Base-by-base conservation (phyloP, 2,113 vertebrate species). In the Pyxicephalus adspersus region DNA sequence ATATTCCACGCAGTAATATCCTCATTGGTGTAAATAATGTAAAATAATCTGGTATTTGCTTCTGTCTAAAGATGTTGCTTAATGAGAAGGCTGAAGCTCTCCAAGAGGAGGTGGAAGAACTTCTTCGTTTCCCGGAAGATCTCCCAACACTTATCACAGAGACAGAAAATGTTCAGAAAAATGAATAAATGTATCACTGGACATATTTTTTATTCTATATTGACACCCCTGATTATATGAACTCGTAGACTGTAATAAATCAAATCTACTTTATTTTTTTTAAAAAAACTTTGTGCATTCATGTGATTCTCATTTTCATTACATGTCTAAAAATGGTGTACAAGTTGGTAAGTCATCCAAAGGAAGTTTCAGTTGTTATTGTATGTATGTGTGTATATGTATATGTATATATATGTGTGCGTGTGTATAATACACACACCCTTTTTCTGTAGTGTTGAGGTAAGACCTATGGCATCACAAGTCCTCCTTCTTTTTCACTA, bases 71-170 rank as follows among this genome's bases (percentile, higher is more conserved):
- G 98, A 98, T 99, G 96, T 88, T 98, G 5, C 76, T 99, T 83
- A 94, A 88, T 80, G 97, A 99, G 81, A 98, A 97, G 83, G 95
- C 95, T n/a, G 95, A 96, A 60, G 95, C 95, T 82, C 90, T 99
- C 15, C 95, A 95, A 86, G 95, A 96, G 86, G 97, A 98, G 81
- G 95, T 94, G 0, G 94, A 97, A 71, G 95, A 97, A 5, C 89
- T 99, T 58, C 78, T 98, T 65, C 93, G 82, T 60, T 61, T 90
- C 3, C 97, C 97, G 7, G 0, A 60, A 2, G 95, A 98, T 68
- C 85, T 94, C 28, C 95, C 95, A 54, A 67, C 71, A 0, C 7
- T 80, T 28, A 85, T 26, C 34, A 64, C 29, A 16, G 28, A 72
- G 20, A 63, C 54, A 3, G 67, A 63, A 80, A 81, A 20, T 23